Evolutionary conservation across 30 jellyfish, hydroid and myxozoan species (phyloP).

Genomic region (Nemopilema nomurai): DNA sequence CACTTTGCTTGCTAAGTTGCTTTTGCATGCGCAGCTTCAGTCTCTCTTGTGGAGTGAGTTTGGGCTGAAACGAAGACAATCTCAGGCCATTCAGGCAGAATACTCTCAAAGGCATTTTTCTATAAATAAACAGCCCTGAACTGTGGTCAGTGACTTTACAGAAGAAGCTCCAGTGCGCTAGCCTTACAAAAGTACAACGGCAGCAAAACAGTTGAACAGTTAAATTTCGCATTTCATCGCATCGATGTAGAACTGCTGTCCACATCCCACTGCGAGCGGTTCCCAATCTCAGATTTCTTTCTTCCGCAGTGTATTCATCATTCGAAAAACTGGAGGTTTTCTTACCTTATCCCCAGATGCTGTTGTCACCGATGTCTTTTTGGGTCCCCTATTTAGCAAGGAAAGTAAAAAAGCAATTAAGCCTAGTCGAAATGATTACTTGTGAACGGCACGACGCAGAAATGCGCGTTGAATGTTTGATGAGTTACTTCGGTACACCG

Average conservation of each 20-base stretch:
- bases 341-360: constrained; percentile 16
- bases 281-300: too few species aligned
- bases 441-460: too few species aligned
- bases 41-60: constrained; percentile 86
- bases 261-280: too few species aligned
- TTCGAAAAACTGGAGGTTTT: not conserved
- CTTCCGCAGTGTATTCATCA: too few species aligned
- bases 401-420: not conserved
- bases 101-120: too few species aligned
- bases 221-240: too few species aligned
- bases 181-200: too few species aligned
- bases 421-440: not conserved
- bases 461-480: too few species aligned
- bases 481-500: too few species aligned
- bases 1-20: constrained; percentile 83
- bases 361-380: not conserved
- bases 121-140: not conserved
- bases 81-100: not conserved
- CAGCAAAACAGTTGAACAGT: too few species aligned
- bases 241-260: too few species aligned
- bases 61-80: constrained; percentile 54
- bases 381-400: constrained; percentile 14
- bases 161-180: too few species aligned
- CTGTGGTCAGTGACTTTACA: not conserved
- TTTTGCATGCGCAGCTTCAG: constrained; percentile 94